A percentile compares a stretch with the other conserved stretches of the same genome.
Conservation (phyloP, 1,140 invertebrate species). For the Episyrphus balteatus region DNA sequence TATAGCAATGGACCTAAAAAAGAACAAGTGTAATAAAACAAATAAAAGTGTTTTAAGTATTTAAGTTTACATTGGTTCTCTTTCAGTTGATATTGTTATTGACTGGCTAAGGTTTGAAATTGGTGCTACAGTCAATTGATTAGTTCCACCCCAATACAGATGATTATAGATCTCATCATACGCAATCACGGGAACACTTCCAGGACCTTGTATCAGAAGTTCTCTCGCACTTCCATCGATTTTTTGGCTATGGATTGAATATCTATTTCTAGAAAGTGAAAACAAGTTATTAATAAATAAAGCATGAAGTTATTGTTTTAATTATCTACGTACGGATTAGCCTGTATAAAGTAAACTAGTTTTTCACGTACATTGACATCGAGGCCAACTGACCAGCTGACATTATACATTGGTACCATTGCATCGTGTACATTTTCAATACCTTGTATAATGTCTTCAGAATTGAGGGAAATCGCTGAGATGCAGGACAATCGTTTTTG, state of each 20-base stretch:
- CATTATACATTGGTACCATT: slow-evolving; percentile 54
- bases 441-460: slow-evolving; percentile 17
- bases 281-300: slow-evolving; percentile 1
- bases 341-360: slow-evolving; percentile 50
- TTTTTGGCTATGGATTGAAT: slow-evolving; percentile 60
- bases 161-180: slow-evolving; percentile 71
- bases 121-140: slow-evolving; percentile 24
- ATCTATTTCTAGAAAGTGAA: slow-evolving; percentile 15
- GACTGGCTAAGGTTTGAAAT: slow-evolving; percentile 19
- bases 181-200: slow-evolving; percentile 39
- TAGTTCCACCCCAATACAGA: slow-evolving; percentile 63
- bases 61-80: slow-evolving; percentile 10
- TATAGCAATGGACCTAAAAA: slow-evolving; percentile 23
- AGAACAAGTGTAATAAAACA: neutral
- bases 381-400: slow-evolving; percentile 49
- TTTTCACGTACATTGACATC: slow-evolving; percentile 55
- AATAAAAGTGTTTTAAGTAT: neutral
- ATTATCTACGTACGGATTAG: slow-evolving; percentile 5
- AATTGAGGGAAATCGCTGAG: slow-evolving; percentile 44
- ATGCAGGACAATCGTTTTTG: slow-evolving; percentile 52
- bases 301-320: neutral
- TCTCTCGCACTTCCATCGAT: slow-evolving; percentile 60
- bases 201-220: slow-evolving; percentile 39
- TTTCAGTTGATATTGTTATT: slow-evolving; percentile 13
- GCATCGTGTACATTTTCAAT: slow-evolving; percentile 38